Percentiles rank a stretch among this genome's conserved stretches.
Evolutionary conservation across 2,888 invertebrate species (phyloP).

Genomic region (Seira ritae): DNA sequence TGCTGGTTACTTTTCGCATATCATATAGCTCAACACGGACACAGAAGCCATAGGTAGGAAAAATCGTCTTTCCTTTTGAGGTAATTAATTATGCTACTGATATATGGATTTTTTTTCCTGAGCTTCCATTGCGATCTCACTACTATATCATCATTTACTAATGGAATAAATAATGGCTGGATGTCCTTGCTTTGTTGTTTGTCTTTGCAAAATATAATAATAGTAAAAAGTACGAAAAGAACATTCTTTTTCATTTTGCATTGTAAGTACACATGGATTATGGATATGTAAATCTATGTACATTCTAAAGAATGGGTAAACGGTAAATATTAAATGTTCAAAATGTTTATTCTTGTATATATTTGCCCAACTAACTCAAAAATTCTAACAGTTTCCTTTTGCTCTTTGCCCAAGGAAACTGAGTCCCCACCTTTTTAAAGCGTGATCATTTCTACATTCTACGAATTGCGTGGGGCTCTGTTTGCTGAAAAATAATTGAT

Average conservation of each 20-base stretch:
- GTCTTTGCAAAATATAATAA: slow-evolving; percentile 10
- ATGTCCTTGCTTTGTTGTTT: slow-evolving; percentile 47
- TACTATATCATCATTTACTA: slow-evolving; percentile 46
- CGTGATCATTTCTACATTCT: too few species aligned
- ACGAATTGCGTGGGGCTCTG: too few species aligned
- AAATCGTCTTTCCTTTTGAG: slow-evolving; percentile 7
- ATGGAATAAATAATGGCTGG: slow-evolving; percentile 54
- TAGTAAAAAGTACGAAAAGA: not conserved
- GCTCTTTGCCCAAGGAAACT: too few species aligned
- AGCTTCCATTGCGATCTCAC: slow-evolving; percentile 36
- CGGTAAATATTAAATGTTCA: too few species aligned
- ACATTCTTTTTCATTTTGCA: not conserved
- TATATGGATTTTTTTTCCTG: slow-evolving; percentile 39
- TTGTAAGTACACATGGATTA: too few species aligned
- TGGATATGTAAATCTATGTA: too few species aligned
- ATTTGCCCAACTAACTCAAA: too few species aligned
- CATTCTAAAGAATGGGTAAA: too few species aligned
- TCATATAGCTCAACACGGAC: not conserved
- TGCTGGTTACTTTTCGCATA: not conserved
- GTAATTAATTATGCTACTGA: slow-evolving; percentile 59
- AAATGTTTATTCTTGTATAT: too few species aligned
- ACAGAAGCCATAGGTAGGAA: not conserved
- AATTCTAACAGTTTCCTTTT: too few species aligned
- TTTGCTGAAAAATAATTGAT: not conserved
- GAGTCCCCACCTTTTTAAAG: too few species aligned